phyloP scores from a whole-genome alignment of 2,113 vertebrate genomes.

The Psilopogon haemacephalus region DNA sequence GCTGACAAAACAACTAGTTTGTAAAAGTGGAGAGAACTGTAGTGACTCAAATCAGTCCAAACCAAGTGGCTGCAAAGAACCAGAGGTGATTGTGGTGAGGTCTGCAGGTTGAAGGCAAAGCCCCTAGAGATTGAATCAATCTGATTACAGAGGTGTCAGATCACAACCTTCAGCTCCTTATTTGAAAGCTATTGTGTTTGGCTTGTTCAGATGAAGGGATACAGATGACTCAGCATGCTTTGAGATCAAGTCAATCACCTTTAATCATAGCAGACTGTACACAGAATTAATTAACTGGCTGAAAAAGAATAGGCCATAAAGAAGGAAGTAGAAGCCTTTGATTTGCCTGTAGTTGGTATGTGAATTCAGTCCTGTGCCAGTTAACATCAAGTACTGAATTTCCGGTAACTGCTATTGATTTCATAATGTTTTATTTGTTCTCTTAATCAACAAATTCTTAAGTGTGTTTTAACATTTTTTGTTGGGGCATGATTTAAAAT shows the following conservation, averaged over 20 bases:
- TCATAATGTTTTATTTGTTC: neutral
- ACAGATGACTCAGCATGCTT: neutral
- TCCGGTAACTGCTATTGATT: neutral
- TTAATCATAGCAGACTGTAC: constrained; percentile 6
- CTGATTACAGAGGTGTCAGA: neutral
- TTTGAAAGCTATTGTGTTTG: neutral
- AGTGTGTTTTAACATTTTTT: neutral
- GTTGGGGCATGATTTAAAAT: neutral
- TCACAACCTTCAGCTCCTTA: neutral
- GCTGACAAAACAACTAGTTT: constrained; percentile 90
- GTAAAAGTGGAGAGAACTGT: constrained; percentile 84
- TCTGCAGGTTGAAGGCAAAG: constrained; percentile 10
- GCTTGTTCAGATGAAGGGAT: neutral
- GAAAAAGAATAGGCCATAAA: neutral
- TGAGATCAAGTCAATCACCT: neutral
- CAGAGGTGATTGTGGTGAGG: neutral
- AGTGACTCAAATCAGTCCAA: constrained; percentile 73
- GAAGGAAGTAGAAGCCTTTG: neutral
- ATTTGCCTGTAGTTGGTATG: neutral
- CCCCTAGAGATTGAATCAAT: neutral
- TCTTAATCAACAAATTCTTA: neutral
- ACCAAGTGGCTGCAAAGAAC: neutral
- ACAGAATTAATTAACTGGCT: constrained; percentile 22
- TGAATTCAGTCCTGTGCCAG: neutral
- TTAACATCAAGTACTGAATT: neutral